Base-by-base conservation (phyloP, 1,140 invertebrate species). In the Aplysia californica region DNA sequence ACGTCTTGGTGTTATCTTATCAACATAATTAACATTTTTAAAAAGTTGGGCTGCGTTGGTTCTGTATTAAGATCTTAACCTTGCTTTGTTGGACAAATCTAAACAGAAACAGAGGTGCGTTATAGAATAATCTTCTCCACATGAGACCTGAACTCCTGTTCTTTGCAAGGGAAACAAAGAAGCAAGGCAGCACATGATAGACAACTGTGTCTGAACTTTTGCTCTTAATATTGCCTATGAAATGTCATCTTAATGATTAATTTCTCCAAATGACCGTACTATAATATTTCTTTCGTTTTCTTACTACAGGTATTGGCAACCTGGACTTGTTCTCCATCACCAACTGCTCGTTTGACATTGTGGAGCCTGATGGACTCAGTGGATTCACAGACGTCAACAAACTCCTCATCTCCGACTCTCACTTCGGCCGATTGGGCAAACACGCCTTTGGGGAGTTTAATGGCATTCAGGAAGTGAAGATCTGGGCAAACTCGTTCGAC, bases 331-430 rank as follows among this genome's bases (percentile, higher is more conserved):
- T 75, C 10, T 65, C 72, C 3, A 66, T 75, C 38, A 50, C 59
- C n/a, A 29, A 23, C 23, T 75, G 50, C 1, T 1, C 26, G 2
- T 75, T 75, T 75, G 72, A 66, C 41, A 44, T 75, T 4, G 72
- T 75, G n/a, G 72, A 75, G 41, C 61, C 72, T 2, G 72, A 75
- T 1, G 55, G 59, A 38, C 66, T 75, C 41, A 75, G 59, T 23
- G 72, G 72, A 1, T 2, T 75, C 21, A 41, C 6, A 1, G 36
- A 29, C 2, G 29, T 75, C 1, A 44, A 23, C 39, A 66, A 55
- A 18, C 50, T 75, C n/a, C n/a, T 33, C 2, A 75, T 75, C 21
- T 44, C 41, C 10, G 41, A 66, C 72, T 75, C 59, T 4, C 6
- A 44, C 20, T 75, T 75, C n/a, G 72, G 72, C 26, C 20, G 39